Base-by-base conservation (phyloP, 2,113 vertebrate species). In the Periophthalmus modestus region DNA sequence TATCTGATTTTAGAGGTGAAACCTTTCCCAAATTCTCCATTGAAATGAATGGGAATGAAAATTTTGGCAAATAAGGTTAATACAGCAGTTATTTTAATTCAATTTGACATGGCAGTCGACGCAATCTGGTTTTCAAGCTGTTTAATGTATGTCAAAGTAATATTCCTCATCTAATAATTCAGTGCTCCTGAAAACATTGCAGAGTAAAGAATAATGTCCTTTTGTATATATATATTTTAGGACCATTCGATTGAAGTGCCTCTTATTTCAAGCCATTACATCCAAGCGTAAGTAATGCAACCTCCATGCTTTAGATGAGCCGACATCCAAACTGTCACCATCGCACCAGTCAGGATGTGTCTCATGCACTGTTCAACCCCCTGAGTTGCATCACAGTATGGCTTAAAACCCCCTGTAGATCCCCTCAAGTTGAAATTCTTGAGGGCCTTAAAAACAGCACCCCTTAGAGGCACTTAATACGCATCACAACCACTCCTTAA, bases 401-500 rank as follows among this genome's bases (percentile, higher is more conserved):
- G 84, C 91, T 89, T 85, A 81, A 79, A 72, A 83, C 83, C 87
- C 87, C 80, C 66, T 52, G 75, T 71, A 81, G 79, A 72, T 84
- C 78, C 84, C 87, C 66, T 89, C 81, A 83, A 83, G 74, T 80
- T 82, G 79, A 87, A 84, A 82, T 83, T 78, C 83, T 89, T 87
- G 79, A 82, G 84, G 82, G 79, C 74, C 87, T 75, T 85, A 81
- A 62, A 15, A 86, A 92, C 84, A 91, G 87, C 68, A 67, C 82
- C 78, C 88, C 91, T 91, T 92, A 82, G 83, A 93, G 78, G 90
- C 85, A 90, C 82, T 85, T 84, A 75, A 76, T 80, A 80, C 83
- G 86, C 83, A 87, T 80, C 87, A 89, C 82, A 81, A 83, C 75
- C 78, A 89, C 82, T 82, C 66, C 69, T 77, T 84, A 69, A 63